Conservation (phyloP, 2,888 invertebrate genomes). For the Aporophyla lueneburgensis region DNA sequence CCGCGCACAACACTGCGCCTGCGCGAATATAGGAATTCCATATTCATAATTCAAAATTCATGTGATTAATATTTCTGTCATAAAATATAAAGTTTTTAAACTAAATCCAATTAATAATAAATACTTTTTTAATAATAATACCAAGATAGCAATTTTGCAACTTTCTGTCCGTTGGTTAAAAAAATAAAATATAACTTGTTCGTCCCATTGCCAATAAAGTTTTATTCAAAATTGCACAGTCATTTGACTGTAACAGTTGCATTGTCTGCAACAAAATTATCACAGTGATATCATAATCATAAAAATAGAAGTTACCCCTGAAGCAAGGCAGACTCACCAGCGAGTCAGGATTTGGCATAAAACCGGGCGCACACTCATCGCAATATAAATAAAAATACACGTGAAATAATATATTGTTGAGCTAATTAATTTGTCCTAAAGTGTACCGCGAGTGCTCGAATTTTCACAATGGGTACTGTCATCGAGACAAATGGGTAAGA, state of each 20-base stretch:
- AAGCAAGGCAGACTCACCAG: constrained; percentile 65
- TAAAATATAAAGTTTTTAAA: neutral
- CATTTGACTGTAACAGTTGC: constrained; percentile 20
- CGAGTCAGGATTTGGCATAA: constrained; percentile 78
- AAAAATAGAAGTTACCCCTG: constrained; percentile 62
- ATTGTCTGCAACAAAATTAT: constrained; percentile 40
- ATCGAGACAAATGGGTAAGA: constrained; percentile 83
- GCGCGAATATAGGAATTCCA: constrained; percentile 59
- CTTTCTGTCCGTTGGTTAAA: neutral
- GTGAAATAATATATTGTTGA: constrained; percentile 68
- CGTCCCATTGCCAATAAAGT: too few relatives aligned
- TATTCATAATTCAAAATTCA: constrained; percentile 58
- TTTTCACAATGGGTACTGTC: constrained; percentile 77
- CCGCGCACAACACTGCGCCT: constrained; percentile 76
- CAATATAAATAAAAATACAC: constrained; percentile 68
- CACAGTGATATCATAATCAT: constrained; percentile 61
- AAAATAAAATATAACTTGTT: neutral
- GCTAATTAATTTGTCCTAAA: constrained; percentile 67
- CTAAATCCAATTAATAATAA: neutral
- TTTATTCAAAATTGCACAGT: neutral
- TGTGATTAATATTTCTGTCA: constrained; percentile 18
- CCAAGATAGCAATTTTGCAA: neutral
- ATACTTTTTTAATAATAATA: neutral
- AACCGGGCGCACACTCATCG: constrained; percentile 72
- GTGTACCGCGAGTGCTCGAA: constrained; percentile 65